Evolutionary conservation across 2,113 vertebrate species (phyloP), one percentile per base, ranked within the genome.

Genomic region (Propithecus coquereli): DNA sequence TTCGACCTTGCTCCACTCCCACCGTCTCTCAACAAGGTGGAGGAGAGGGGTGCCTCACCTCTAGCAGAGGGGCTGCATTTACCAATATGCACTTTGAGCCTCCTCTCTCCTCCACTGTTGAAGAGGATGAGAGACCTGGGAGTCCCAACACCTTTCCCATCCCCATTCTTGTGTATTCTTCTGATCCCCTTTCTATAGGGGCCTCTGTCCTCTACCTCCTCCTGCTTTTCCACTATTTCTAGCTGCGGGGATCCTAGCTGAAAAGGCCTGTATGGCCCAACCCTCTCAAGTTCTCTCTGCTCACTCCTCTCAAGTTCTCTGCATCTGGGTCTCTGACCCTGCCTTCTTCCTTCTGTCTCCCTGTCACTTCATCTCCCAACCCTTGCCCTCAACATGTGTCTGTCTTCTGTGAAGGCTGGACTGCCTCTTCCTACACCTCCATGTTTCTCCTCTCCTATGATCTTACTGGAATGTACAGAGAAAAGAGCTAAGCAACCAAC

Each of bases 401-500:
- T 83, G 12, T 86, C 79, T 96, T 93, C 88, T 65, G 30, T 23
- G 61, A 96, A 91, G 50, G 14, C 17, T 70, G 32, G 82, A 57
- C 12, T 63, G 47, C 66, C 23, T 76, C 50, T 77, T 90, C 40
- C 30, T 87, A 70, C 11, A 73, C 61, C 45, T 91, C n/a, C 34
- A 3, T 22, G 59, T 70, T 70, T 61, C 92, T 81, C 34, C 34
- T 94, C 71, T 70, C 37, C 84, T 79, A 16, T 61, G 43, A 92
- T 66, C 74, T 91, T 52, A 22, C 52, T 23, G 63, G 59, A 95
- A 80, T 43, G 6, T 30, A 83, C 30, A 88, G 68, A 93, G 63
- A 50, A 86, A 95, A 91, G 83, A 89, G 74, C 85, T 63, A 34
- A 91, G n/a, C 65, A 96, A 91, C 61, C 80, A 79, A 77, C 45